phyloP scores from a whole-genome alignment of 2,888 invertebrate genomes.

The Blomia tropicalis region DNA sequence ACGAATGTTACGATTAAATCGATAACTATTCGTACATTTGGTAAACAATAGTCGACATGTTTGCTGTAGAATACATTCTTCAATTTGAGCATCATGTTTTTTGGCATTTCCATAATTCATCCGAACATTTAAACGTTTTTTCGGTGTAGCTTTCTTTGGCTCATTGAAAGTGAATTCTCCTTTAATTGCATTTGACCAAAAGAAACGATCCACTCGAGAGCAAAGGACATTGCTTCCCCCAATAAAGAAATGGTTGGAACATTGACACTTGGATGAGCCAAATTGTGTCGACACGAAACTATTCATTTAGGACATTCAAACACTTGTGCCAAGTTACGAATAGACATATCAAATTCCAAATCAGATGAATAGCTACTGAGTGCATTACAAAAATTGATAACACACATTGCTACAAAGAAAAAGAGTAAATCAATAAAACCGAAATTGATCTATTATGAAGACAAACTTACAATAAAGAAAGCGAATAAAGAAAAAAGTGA shows the following conservation, averaged over 20 bases:
- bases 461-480: neutral
- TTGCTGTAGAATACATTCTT: neutral
- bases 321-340: neutral
- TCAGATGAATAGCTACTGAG: neutral
- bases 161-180: neutral
- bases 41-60: neutral
- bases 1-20: neutral
- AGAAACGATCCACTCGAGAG: neutral
- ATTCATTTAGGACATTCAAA: neutral
- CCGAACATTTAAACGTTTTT: too few relatives aligned
- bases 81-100: neutral
- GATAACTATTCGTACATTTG: neutral
- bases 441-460: too few relatives aligned
- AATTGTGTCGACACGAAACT: neutral
- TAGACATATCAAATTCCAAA: neutral
- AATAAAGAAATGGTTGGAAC: neutral
- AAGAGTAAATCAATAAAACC: too few relatives aligned
- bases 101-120: too few relatives aligned
- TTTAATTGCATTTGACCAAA: neutral
- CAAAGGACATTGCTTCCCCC: neutral
- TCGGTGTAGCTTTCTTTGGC: neutral
- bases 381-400: conserved; percentile 1
- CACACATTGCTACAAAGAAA: neutral
- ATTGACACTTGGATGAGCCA: neutral
- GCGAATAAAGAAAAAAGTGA: neutral